Base-by-base conservation (phyloP, 2,797 vertebrate species). In the Ispidina lecontei region DNA sequence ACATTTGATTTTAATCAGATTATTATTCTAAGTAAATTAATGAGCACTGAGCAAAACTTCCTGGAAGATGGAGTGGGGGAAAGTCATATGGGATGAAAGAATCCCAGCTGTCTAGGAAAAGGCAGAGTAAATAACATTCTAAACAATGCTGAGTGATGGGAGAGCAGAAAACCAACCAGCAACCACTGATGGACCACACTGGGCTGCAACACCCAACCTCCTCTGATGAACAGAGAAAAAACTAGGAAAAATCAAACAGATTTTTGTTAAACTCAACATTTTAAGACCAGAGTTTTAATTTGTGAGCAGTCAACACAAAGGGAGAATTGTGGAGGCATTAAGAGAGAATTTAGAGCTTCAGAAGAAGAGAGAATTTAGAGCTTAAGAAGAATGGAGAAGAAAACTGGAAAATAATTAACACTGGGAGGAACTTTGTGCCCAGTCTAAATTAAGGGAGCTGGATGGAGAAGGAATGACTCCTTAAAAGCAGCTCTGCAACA, bases 401-500 rank as follows among this genome's bases (percentile, higher is more conserved):
- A 83, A 87, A 87, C 1, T n/a, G 54, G 62, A 75, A 95, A 93
- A 74, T 47, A 89, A 89, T 76, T 80, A 80, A 76, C 39, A 63
- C 17, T 67, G 37, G 51, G 19, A 72, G 44, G 71, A 91, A 88
- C 78, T 22, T 22, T 6, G 52, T 60, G 44, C n/a, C 41, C 60
- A 49, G 71, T 67, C 31, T 84, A 78, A 77, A 80, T 68, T 67
- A 74, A 72, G 21, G 37, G 39, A 84, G 22, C 4, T 70, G n/a
- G 64, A 88, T 70, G n/a, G 64, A 88, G 68, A 75, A 79, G 39
- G 35, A 91, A 33, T 63, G 41, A 56, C n/a, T 92, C 44, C 14
- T 19, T 81, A 59, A 88, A 70, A 83, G 58, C 58, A 93, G 37
- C 82, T 52, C 35, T 54, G 28, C 18, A 88, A 87, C 44, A 78